Evolutionary conservation across 2,797 vertebrate genomes (phyloP), one percentile per base, ranked within the genome.

Genomic region (Diplodus puntazzo): DNA sequence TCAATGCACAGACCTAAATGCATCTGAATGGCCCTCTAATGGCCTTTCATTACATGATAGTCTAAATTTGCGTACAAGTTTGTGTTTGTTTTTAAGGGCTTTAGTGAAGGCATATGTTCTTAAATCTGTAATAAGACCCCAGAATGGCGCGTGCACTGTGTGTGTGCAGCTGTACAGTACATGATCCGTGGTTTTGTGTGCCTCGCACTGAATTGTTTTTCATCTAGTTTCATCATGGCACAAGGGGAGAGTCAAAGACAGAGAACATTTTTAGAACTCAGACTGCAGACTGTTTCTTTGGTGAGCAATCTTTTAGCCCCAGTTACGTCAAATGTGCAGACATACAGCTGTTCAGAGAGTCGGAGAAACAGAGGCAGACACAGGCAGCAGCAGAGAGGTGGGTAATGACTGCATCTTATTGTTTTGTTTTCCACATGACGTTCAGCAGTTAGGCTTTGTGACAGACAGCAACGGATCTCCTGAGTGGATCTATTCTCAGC

Each of bases 161-260:
- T 42, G 45, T 27, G 17, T 59, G 66, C 58, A 27, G 23, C 7
- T 55, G 54, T 79, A 72, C 75, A 74, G 81, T 84, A 43, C 54
- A 60, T 78, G 78, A 68, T 79, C 73, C 79, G 75, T 63, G 75
- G 77, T 83, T 84, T 77, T 75, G 75, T 77, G 87, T 70, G 80
- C 83, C 82, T 85, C 42, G 43, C 57, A 63, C 65, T 43, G 77
- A 85, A 83, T 87, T 87, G 85, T 87, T 93, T 92, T 92, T 90
- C 87, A 90, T 90, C 86, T 87, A 43, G 58, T 92, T 93, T 92
- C 93, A 91, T 92, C 89, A 90, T 89, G 76, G 72, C 82, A 87
- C 84, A 85, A 79, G 82, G 81, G 81, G 84, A 85, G 66, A 83
- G 87, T 13, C 64, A 65, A 83, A 86, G 81, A 88, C 69, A 61